phyloP scores from a whole-genome alignment of 2,888 invertebrate genomes.

The Mantis religiosa region DNA sequence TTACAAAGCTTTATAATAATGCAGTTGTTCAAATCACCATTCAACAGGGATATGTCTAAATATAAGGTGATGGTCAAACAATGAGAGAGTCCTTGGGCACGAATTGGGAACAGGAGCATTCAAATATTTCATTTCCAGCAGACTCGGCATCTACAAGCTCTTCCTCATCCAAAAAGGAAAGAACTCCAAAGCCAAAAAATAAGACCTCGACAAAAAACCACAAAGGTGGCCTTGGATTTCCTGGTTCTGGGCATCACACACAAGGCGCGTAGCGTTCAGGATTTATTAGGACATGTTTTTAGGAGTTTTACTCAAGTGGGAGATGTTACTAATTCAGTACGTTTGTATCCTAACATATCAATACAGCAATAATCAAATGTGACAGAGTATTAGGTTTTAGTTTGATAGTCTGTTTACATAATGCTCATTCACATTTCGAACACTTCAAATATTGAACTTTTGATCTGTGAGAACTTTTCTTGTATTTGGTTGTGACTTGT shows the following conservation, averaged over 20 bases:
- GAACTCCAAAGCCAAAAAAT: slow-evolving; percentile 23
- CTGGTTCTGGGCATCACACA: slow-evolving; percentile 8
- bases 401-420: no score
- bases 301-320: neutral
- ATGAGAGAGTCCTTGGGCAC: slow-evolving; percentile 30
- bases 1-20: no score
- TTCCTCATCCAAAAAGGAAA: slow-evolving; percentile 34
- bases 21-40: no score
- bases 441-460: no score
- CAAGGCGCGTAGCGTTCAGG: slow-evolving; percentile 8
- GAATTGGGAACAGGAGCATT: slow-evolving; percentile 33
- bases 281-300: neutral
- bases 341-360: no score
- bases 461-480: no score
- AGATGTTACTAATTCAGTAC: neutral
- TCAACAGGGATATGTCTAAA: no score
- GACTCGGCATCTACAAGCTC: slow-evolving; percentile 36
- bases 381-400: no score
- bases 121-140: slow-evolving; percentile 34
- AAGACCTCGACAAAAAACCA: slow-evolving; percentile 27
- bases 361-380: neutral
- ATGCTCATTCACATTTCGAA: no score
- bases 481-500: no score
- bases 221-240: slow-evolving; percentile 23
- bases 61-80: slow-evolving; percentile 32